Evolutionary conservation across 2,888 invertebrate genomes (phyloP), one percentile per base, ranked within the genome.

Genomic region (Saturnia japonica): DNA sequence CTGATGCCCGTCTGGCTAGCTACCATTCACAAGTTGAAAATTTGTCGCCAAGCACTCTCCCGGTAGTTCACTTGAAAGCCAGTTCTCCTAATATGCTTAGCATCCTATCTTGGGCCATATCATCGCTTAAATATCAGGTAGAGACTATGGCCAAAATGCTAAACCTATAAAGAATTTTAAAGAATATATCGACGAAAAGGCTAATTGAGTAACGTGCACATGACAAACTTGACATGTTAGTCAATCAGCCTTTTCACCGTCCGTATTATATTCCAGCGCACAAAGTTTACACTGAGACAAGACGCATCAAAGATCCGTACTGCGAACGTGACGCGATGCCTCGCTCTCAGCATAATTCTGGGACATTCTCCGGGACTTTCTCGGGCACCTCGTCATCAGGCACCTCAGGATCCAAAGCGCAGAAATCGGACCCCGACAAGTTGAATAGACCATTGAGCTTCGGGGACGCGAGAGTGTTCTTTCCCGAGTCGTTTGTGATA

Each of bases 401-500:
- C 0, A 94, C 94, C 1, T 94, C 94, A 6, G 94, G 94, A 11
- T 94, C 94, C 7, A 92, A 91, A 72, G 86, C 88, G 3, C 88
- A 87, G 72, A 87, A 87, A 71, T 86, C 87, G 9, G 90, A 90
- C 73, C 86, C 86, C 19, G 88, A 90, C 60, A 88, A 88, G 75
- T 83, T 85, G 80, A 88, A 83, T 78, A 80, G 94, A 67, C 91
- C 94, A 0, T 74, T 91, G 22, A 92, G 91, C 72, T 93, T 91
- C 68, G 91, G 91, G 19, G 94, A 94, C 76, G 91, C 91, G 43
- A 85, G 94, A 75, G 92, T 94, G 0, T 94, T 94, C 86, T 94
- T 94, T 71, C 94, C 94, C n/a, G 94, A 94, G 76, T 91, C 93
- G 0, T 94, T 94, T 69, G 91, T 93, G 57, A 91, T 94, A 81